Evolutionary conservation across 2,113 vertebrate species (phyloP).

Genomic region (Myiopsitta monachus): DNA sequence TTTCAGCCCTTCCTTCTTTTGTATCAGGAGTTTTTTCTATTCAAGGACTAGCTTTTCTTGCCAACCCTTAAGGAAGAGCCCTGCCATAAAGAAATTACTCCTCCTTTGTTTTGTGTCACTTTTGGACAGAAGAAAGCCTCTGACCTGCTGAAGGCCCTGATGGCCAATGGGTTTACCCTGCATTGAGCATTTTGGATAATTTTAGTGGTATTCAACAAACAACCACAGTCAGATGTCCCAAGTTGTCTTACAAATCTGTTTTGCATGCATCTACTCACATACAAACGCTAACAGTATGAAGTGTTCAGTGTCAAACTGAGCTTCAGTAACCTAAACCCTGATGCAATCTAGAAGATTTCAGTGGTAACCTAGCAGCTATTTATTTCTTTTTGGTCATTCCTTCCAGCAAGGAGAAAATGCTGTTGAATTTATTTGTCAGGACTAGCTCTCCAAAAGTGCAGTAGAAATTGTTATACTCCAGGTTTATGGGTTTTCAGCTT

Average conservation of each 20-base stretch:
- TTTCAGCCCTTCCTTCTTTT: conserved; percentile 36
- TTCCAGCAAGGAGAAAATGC: background rate
- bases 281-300: background rate
- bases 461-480: background rate
- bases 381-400: background rate
- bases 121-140: background rate
- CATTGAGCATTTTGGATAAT: background rate
- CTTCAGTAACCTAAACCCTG: background rate
- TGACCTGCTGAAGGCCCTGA: background rate
- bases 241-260: background rate
- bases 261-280: background rate
- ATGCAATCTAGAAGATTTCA: background rate
- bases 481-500: background rate
- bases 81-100: conserved; percentile 11
- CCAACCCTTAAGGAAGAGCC: background rate
- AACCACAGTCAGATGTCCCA: background rate
- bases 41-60: background rate
- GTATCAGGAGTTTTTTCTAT: background rate
- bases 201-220: background rate
- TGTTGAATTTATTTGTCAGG: background rate
- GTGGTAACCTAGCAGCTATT: background rate
- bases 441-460: background rate
- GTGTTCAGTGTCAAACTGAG: background rate
- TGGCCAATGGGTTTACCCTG: background rate
- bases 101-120: background rate